Percentiles rank a stretch among this genome's conserved stretches.
Conservation (phyloP, 30 jellyfish, hydroid and myxozoan genomes). For the Hydractinia echinata region DNA sequence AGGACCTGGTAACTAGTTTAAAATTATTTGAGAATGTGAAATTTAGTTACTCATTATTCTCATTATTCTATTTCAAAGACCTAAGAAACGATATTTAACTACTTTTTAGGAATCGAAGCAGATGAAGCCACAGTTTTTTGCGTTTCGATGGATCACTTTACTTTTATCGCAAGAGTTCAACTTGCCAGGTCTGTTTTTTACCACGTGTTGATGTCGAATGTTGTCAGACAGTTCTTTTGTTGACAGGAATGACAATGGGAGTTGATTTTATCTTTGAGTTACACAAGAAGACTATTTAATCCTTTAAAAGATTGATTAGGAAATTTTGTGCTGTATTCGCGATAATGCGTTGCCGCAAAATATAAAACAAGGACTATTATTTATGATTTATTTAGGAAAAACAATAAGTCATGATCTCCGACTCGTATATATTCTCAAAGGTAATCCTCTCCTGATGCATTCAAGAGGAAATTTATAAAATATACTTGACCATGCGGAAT, state of each 20-base stretch:
- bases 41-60: neutral
- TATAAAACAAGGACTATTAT: no score
- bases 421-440: no score
- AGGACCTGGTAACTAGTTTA: conserved; percentile 58
- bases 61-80: neutral
- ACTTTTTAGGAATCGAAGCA: conserved; percentile 64
- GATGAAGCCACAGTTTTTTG: conserved; percentile 93
- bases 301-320: no score
- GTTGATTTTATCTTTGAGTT: no score
- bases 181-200: conserved; percentile 63
- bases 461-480: no score
- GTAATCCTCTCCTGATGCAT: no score
- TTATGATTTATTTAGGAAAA: no score
- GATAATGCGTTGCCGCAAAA: no score
- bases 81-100: neutral
- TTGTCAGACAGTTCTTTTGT: neutral
- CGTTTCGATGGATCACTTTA: conserved; percentile 97
- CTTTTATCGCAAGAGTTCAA: conserved; percentile 86
- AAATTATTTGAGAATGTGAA: neutral
- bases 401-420: no score
- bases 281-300: no score
- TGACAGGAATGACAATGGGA: neutral
- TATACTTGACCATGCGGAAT: no score
- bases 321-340: no score
- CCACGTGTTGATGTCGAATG: neutral